These are phyloP conservation scores for Strigops habroptila DNA, from an alignment of 2,113 vertebrate genomes.

Conservation along the genomic window DNA sequence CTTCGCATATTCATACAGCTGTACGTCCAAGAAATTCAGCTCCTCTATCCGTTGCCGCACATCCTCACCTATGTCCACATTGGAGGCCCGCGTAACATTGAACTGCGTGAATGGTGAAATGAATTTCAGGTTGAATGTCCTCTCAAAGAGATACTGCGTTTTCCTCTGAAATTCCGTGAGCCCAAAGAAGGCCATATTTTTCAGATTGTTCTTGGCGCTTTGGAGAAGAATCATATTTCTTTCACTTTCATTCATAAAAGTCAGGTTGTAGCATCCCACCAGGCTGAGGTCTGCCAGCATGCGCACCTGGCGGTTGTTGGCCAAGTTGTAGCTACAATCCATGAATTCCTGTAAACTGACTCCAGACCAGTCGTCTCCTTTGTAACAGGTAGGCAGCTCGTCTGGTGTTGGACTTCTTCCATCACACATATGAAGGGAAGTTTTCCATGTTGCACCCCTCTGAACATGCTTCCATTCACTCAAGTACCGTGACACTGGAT, in stretches of 20 bases:
- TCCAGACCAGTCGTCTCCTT: slow-evolving; percentile 94
- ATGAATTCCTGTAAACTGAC: slow-evolving; percentile 92
- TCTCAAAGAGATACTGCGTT: slow-evolving; percentile 97
- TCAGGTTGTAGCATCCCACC: slow-evolving; percentile 98
- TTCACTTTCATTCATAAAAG: slow-evolving; percentile 93
- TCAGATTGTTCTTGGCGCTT: slow-evolving; percentile 94
- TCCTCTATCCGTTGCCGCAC: slow-evolving; percentile 87
- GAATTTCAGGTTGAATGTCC: slow-evolving; percentile 96
- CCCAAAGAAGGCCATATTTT: slow-evolving; percentile 98
- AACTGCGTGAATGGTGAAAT: slow-evolving; percentile 96
- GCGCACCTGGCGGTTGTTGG: slow-evolving; percentile 95
- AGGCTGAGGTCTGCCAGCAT: slow-evolving; percentile 97
- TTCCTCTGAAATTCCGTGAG: slow-evolving; percentile 97
- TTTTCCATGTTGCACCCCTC: slow-evolving; percentile 96
- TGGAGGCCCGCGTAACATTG: slow-evolving; percentile 93
- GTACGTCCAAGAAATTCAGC: slow-evolving; percentile 92
- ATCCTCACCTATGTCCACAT: slow-evolving; percentile 86
- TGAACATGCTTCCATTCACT: slow-evolving; percentile 99
- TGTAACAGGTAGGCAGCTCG: slow-evolving; percentile 93
- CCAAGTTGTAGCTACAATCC: slow-evolving; percentile 92
- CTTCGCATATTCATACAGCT: slow-evolving; percentile 92
- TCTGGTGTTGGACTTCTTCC: slow-evolving; percentile 93
- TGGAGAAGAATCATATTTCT: slow-evolving; percentile 87
- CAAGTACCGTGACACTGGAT: slow-evolving; percentile 95
- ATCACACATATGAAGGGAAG: slow-evolving; percentile 95